Percentiles rank a stretch among this genome's conserved stretches.
Evolutionary conservation across 2,113 vertebrate genomes (phyloP).

Genomic region (Corythaixoides concolor): DNA sequence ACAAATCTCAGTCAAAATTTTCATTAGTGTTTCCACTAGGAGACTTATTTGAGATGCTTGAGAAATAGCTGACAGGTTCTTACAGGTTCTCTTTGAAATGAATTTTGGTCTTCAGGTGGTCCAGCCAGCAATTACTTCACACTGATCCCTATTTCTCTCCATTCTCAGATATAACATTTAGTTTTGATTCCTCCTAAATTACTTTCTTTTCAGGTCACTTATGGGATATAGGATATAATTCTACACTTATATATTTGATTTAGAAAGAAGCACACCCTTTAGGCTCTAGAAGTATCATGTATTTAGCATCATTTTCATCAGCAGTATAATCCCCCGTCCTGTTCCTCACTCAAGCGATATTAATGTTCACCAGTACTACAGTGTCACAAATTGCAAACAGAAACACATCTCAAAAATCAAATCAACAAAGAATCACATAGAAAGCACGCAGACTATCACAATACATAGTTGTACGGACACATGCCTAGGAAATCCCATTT

Average conservation of each 20-base stretch:
- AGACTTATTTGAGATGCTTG: background rate
- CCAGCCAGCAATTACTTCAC: constrained; percentile 9
- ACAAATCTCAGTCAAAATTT: background rate
- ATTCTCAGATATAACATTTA: background rate
- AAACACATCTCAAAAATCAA: background rate
- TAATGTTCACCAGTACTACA: background rate
- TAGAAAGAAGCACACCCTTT: background rate
- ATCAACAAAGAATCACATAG: background rate
- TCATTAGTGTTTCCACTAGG: background rate
- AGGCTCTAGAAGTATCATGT: background rate
- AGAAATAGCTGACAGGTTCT: background rate
- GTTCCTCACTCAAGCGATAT: background rate
- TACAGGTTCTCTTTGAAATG: background rate
- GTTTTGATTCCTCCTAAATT: background rate
- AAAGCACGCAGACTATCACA: background rate
- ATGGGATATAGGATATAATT: background rate
- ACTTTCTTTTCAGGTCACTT: background rate
- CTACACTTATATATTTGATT: background rate
- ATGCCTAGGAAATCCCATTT: background rate
- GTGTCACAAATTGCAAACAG: background rate
- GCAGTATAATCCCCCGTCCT: background rate
- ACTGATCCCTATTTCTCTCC: background rate
- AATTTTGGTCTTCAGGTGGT: background rate
- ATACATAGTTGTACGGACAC: background rate
- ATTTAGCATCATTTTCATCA: background rate